These are phyloP conservation scores for Leguminivora glycinivorella DNA, from an alignment of 1,140 invertebrate species.

Conservation along the genomic window DNA sequence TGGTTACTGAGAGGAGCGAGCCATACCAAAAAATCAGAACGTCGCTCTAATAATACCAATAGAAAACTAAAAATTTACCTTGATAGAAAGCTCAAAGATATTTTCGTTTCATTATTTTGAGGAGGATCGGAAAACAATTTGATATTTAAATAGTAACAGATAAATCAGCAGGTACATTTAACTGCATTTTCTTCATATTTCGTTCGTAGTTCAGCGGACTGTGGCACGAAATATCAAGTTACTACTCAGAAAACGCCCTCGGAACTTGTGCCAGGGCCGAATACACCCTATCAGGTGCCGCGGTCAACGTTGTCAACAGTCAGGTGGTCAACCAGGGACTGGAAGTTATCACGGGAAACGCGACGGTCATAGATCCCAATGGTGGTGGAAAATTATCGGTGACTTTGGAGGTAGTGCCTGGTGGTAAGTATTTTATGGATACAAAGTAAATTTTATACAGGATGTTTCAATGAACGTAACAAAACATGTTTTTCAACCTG, in stretches of 20 bases:
- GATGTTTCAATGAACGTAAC: too few species aligned
- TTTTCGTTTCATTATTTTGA: too few species aligned
- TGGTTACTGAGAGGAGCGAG: too few species aligned
- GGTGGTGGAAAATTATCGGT: constrained; percentile 50
- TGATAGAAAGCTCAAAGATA: too few species aligned
- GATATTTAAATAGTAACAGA: too few species aligned
- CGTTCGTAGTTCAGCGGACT: constrained; percentile 56
- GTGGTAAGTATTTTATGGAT: constrained; percentile 38
- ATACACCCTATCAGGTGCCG: constrained; percentile 42
- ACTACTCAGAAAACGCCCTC: constrained; percentile 49
- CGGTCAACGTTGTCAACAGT: constrained; percentile 55
- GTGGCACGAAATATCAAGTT: constrained; percentile 66
- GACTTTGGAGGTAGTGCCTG: constrained; percentile 46
- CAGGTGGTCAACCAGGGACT: constrained; percentile 53
- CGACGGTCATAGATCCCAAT: constrained; percentile 43
- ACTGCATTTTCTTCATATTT: constrained; percentile 29
- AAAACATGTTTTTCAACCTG: too few species aligned
- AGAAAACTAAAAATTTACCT: too few species aligned
- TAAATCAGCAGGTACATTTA: too few species aligned
- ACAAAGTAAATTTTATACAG: too few species aligned
- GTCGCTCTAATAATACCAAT: too few species aligned
- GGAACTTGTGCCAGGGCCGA: constrained; percentile 53
- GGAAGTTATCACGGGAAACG: constrained; percentile 50
- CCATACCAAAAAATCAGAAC: too few species aligned
- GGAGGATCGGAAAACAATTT: too few species aligned